Percentiles rank a stretch among this genome's conserved stretches.
Evolutionary conservation across 2,888 invertebrate species (phyloP).

Genomic region (Stenurella melanura): DNA sequence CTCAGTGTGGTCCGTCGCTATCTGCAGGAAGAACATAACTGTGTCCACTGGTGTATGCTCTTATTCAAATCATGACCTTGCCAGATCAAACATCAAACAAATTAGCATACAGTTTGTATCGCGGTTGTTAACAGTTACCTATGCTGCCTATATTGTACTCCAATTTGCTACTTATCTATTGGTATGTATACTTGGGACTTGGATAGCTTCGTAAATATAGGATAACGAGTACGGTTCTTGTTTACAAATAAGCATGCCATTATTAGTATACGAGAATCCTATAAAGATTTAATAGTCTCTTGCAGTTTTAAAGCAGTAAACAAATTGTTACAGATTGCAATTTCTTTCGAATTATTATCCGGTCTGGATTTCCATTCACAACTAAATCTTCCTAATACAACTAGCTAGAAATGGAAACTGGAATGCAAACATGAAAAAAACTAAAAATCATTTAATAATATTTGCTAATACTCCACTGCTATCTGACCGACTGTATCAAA

Average conservation of each 20-base stretch:
- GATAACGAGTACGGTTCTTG: background rate
- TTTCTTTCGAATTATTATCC: no score
- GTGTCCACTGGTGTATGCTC: constrained; percentile 36
- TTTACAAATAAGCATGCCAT: background rate
- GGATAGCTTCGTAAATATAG: constrained; percentile 7
- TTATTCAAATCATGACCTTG: constrained; percentile 39
- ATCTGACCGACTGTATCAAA: no score
- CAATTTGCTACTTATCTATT: constrained; percentile 26
- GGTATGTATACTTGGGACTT: background rate
- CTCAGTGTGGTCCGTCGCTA: constrained; percentile 53
- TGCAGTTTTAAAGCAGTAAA: no score
- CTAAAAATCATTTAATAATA: no score
- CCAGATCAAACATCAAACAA: constrained; percentile 43
- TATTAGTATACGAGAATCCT: background rate
- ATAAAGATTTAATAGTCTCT: background rate
- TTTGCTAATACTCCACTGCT: no score
- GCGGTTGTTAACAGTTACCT: constrained; percentile 40
- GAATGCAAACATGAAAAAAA: no score
- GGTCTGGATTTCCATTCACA: no score
- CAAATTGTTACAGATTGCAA: no score
- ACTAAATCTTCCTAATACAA: no score
- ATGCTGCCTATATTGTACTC: constrained; percentile 16
- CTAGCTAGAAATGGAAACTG: no score
- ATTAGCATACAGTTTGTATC: constrained; percentile 56
- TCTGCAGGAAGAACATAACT: constrained; percentile 44